A percentile compares a stretch with the other conserved stretches of the same genome.
Conservation (phyloP, 2,888 invertebrate genomes). For the Ormyrus rosae region DNA sequence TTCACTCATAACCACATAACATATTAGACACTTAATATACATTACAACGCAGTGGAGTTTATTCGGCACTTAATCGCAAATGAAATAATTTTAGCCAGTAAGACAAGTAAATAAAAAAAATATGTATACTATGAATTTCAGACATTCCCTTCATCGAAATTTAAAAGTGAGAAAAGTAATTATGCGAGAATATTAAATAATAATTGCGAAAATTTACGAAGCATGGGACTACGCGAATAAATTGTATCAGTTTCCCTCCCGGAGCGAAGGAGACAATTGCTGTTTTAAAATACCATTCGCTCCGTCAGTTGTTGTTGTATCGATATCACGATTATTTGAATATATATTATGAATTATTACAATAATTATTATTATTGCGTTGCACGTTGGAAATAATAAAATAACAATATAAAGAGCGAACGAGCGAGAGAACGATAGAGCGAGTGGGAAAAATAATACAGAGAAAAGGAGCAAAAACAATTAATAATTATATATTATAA, state of each 20-base stretch:
- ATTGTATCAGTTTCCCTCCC: constrained; percentile 55
- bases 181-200: constrained; percentile 19
- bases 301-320: constrained; percentile 60
- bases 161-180: constrained; percentile 45
- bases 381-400: constrained; percentile 54
- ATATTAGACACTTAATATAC: constrained; percentile 30
- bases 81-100: constrained; percentile 43
- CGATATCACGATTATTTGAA: constrained; percentile 57
- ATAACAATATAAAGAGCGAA: constrained; percentile 56
- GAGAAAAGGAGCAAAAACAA: constrained; percentile 62
- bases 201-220: constrained; percentile 37
- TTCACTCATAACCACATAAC: constrained; percentile 18
- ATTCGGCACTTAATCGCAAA: constrained; percentile 40
- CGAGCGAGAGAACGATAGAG: constrained; percentile 55
- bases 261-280: constrained; percentile 49
- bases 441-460: constrained; percentile 53
- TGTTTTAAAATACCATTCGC: constrained; percentile 51
- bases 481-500: constrained; percentile 67
- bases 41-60: constrained; percentile 41
- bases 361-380: constrained; percentile 59
- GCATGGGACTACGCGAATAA: constrained; percentile 54
- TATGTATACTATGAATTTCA: constrained; percentile 46
- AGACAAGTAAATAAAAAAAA: constrained; percentile 37
- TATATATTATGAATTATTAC: constrained; percentile 60
- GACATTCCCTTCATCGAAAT: constrained; percentile 56